phyloP scores from a whole-genome alignment of 2,888 invertebrate species.

The Onchidella celtica region DNA sequence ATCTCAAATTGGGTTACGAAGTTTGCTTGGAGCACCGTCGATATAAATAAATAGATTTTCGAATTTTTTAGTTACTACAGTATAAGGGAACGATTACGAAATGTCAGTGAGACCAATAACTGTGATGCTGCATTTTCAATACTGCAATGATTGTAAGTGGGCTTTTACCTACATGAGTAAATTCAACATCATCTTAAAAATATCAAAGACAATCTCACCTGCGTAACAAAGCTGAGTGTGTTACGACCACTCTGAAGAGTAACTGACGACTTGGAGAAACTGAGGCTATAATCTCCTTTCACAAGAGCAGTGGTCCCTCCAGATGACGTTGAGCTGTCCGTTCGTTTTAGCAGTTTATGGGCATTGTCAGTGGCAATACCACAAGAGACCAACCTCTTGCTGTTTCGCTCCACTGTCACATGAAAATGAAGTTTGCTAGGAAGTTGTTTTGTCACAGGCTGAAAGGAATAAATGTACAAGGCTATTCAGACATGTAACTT shows the following conservation, averaged over 20 bases:
- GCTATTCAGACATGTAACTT: too few species aligned
- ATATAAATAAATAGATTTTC: too few species aligned
- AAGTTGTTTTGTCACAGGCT: slow-evolving; percentile 58
- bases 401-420: slow-evolving; percentile 61
- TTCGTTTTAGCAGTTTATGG: slow-evolving; percentile 67
- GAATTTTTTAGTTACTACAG: too few species aligned
- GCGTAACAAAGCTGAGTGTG: slow-evolving; percentile 75
- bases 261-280: slow-evolving; percentile 81
- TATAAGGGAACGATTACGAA: too few species aligned
- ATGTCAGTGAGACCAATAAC: too few species aligned
- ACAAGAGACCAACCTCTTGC: slow-evolving; percentile 57
- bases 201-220: too few species aligned
- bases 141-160: too few species aligned
- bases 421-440: slow-evolving; percentile 61
- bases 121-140: too few species aligned
- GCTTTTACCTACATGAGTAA: too few species aligned
- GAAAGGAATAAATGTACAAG: slow-evolving; percentile 8
- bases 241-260: slow-evolving; percentile 81
- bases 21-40: too few species aligned
- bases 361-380: slow-evolving; percentile 69
- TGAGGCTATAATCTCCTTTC: slow-evolving; percentile 85
- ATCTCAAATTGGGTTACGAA: too few species aligned
- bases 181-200: too few species aligned
- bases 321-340: slow-evolving; percentile 62
- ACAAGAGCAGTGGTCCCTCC: slow-evolving; percentile 83